A percentile compares a stretch with the other conserved stretches of the same genome.
Conservation (phyloP, 2,888 invertebrate species). For the Leptinotarsa rubiginosa region DNA sequence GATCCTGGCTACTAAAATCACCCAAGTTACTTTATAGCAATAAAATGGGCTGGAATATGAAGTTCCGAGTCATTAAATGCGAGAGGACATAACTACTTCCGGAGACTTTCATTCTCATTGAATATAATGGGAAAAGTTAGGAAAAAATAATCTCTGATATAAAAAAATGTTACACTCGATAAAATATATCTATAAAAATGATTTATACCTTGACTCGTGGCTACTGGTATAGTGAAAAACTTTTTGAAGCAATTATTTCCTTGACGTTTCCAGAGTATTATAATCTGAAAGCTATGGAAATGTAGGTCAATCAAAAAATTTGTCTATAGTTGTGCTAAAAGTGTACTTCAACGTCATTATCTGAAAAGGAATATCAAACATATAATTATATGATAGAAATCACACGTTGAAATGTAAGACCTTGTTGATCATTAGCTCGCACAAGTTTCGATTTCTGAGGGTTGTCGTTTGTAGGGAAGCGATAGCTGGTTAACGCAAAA, state of each 20-base stretch:
- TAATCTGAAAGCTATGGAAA: too few species aligned
- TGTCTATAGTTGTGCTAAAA: too few species aligned
- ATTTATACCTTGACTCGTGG: not conserved
- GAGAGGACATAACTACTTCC: not conserved
- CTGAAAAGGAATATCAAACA: too few species aligned
- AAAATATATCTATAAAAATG: conserved; percentile 1
- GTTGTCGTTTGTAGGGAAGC: too few species aligned
- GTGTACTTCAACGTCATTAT: too few species aligned
- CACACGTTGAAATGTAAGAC: too few species aligned
- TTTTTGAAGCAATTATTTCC: not conserved
- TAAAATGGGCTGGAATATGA: not conserved
- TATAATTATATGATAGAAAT: too few species aligned
- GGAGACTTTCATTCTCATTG: not conserved
- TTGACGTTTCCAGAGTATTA: too few species aligned
- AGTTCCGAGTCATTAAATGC: not conserved
- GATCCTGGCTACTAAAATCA: not conserved
- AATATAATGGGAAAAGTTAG: conserved; percentile 6
- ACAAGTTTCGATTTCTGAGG: too few species aligned
- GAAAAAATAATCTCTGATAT: not conserved
- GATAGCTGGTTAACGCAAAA: too few species aligned
- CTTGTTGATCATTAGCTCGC: too few species aligned
- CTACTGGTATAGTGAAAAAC: not conserved
- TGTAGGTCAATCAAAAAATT: too few species aligned
- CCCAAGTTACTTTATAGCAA: not conserved
- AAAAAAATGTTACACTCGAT: not conserved